Conservation (phyloP, 2,888 invertebrate genomes). For the Ypsolopha scabrella region DNA sequence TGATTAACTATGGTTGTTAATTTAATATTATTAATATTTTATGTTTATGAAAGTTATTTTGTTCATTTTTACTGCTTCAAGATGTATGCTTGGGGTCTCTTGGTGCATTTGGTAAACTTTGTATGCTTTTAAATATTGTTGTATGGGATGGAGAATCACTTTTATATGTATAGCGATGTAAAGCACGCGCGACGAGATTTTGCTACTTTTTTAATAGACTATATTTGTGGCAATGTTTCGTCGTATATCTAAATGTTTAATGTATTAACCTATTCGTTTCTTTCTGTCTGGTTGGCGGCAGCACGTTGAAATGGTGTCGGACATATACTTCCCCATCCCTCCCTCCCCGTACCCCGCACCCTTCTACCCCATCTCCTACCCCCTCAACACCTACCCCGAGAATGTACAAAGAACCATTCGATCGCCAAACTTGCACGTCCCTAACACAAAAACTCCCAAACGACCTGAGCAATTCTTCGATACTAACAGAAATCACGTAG, state of each 20-base stretch:
- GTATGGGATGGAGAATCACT: no score
- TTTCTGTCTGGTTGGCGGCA: constrained; percentile 68
- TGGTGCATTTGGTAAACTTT: constrained; percentile 50
- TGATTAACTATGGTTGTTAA: no score
- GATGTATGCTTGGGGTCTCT: constrained; percentile 43
- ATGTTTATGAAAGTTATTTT: no score
- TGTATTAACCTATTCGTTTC: constrained; percentile 57
- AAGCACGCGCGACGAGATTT: constrained; percentile 2
- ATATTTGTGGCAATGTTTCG: constrained; percentile 3
- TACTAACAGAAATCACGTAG: constrained; percentile 67
- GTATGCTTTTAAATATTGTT: constrained; percentile 25
- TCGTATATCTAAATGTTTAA: constrained; percentile 10
- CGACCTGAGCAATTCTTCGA: constrained; percentile 60
- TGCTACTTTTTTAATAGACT: neutral
- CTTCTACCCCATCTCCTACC: constrained; percentile 56
- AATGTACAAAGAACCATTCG: constrained; percentile 38
- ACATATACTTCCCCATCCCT: constrained; percentile 75
- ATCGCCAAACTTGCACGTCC: constrained; percentile 39
- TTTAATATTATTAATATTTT: no score
- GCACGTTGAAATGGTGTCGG: constrained; percentile 83
- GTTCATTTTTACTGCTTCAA: constrained; percentile 27
- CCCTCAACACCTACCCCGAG: constrained; percentile 58
- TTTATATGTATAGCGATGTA: no score
- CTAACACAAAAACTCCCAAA: constrained; percentile 40
- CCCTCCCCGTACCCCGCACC: constrained; percentile 57